These are phyloP conservation scores for Diloba caeruleocephala DNA, from an alignment of 2,888 invertebrate species.

Conservation along the genomic window DNA sequence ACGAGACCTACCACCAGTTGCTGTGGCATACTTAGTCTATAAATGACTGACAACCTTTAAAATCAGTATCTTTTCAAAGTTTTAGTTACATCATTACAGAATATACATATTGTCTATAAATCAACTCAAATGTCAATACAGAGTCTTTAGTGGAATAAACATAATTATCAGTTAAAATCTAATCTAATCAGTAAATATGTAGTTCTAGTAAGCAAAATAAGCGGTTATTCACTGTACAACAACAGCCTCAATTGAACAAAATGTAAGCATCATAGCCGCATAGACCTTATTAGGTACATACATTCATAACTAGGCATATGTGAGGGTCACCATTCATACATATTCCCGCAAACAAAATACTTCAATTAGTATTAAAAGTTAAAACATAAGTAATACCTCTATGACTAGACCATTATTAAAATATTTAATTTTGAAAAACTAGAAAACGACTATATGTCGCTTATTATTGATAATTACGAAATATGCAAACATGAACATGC, in stretches of 20 bases:
- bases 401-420: constrained; percentile 52
- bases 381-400: constrained; percentile 43
- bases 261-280: constrained; percentile 16
- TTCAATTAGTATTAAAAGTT: constrained; percentile 15
- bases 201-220: not conserved
- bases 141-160: constrained; percentile 4
- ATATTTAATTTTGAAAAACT: constrained; percentile 29
- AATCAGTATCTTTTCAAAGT: constrained; percentile 5
- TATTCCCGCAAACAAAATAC: constrained; percentile 15
- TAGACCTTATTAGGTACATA: constrained; percentile 20
- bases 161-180: not conserved
- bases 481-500: constrained; percentile 25
- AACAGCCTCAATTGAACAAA: constrained; percentile 8
- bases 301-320: constrained; percentile 12
- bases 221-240: constrained; percentile 2
- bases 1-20: no score
- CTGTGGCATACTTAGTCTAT: no score
- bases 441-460: not conserved
- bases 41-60: no score
- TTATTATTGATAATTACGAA: constrained; percentile 5
- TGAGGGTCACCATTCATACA: constrained; percentile 23
- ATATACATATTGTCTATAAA: constrained; percentile 1
- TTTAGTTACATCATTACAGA: not conserved
- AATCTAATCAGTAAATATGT: constrained; percentile 4
- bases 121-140: not conserved